Percentiles rank a stretch among this genome's conserved stretches.
Evolutionary conservation across 2,888 invertebrate species (phyloP).

Genomic region (Drosophila sordidapex): DNA sequence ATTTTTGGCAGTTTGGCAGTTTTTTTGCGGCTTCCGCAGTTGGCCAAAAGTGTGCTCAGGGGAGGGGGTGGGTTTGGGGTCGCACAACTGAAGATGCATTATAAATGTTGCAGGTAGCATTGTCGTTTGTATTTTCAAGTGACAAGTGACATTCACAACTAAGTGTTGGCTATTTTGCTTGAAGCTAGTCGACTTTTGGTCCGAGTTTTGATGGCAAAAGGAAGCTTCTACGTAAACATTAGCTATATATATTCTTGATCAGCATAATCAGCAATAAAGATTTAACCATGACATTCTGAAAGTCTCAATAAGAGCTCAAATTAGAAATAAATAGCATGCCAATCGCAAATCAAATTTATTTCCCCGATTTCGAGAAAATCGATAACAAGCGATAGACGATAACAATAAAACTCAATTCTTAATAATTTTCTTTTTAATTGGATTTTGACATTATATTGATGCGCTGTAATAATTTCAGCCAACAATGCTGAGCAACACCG

Average conservation of each 20-base stretch:
- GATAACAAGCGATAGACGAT: too few species aligned
- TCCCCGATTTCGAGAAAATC: too few species aligned
- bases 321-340: neutral
- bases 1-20: slow-evolving; percentile 16
- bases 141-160: neutral
- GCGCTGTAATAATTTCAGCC: neutral
- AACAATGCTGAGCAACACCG: neutral
- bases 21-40: neutral
- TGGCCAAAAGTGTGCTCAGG: slow-evolving; percentile 12
- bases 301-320: neutral
- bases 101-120: slow-evolving; percentile 29
- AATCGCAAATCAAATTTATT: too few species aligned
- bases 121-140: slow-evolving; percentile 4
- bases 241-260: neutral
- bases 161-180: neutral
- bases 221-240: neutral
- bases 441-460: neutral
- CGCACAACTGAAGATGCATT: slow-evolving; percentile 18
- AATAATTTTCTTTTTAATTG: neutral
- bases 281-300: neutral
- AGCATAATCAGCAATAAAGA: neutral
- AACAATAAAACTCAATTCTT: too few species aligned
- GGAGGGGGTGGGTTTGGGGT: neutral
- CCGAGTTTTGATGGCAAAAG: neutral
- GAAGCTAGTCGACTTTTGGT: neutral